A percentile compares a stretch with the other conserved stretches of the same genome.
phyloP scores from a whole-genome alignment of 1,140 invertebrate genomes.

The Magallana ariakensis region DNA sequence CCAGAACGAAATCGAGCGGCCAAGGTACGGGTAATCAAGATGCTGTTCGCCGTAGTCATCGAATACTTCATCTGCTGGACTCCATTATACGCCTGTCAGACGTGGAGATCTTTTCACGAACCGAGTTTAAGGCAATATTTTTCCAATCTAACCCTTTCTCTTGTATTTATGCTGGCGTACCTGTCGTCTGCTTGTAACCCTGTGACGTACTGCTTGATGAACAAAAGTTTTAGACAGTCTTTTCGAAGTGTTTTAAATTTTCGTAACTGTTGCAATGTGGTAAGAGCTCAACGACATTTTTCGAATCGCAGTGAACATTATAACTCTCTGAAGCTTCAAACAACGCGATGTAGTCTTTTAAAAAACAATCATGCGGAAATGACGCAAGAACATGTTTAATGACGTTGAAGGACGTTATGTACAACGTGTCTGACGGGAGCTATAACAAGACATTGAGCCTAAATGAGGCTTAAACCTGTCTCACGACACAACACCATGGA shows the following conservation, averaged over 20 bases:
- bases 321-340: slow-evolving; percentile 27
- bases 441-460: too few species aligned
- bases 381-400: neutral
- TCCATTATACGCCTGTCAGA: slow-evolving; percentile 92
- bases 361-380: neutral
- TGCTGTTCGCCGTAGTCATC: slow-evolving; percentile 94
- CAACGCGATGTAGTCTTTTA: slow-evolving; percentile 10
- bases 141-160: slow-evolving; percentile 82
- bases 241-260: slow-evolving; percentile 88
- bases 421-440: too few species aligned
- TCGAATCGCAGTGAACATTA: slow-evolving; percentile 46
- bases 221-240: slow-evolving; percentile 90
- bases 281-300: slow-evolving; percentile 44
- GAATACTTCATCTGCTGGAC: slow-evolving; percentile 97
- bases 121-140: slow-evolving; percentile 81
- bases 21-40: slow-evolving; percentile 91
- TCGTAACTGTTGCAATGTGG: slow-evolving; percentile 46
- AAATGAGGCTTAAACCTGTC: too few species aligned
- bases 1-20: slow-evolving; percentile 88
- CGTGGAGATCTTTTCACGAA: slow-evolving; percentile 87
- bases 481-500: too few species aligned
- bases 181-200: slow-evolving; percentile 94
- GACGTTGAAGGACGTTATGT: neutral
- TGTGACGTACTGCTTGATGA: slow-evolving; percentile 97
- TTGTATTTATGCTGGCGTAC: slow-evolving; percentile 91